phyloP scores from a whole-genome alignment of 2,888 invertebrate species.

The Geophilus truncorum region DNA sequence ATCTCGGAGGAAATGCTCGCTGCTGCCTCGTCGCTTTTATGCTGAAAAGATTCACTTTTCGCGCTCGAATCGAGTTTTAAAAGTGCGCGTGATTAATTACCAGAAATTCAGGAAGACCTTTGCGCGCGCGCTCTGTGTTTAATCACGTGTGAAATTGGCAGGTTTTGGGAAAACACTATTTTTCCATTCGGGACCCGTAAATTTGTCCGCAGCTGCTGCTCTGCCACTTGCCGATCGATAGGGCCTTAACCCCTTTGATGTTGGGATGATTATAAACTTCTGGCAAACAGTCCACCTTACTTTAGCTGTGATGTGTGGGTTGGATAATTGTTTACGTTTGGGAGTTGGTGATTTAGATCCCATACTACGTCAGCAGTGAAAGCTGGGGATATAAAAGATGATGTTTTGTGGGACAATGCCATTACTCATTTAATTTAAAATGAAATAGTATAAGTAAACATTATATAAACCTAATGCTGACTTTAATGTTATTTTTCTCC shows the following conservation, averaged over 20 bases:
- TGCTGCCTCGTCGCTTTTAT: background rate
- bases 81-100: background rate
- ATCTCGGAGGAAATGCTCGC: background rate
- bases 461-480: too few relatives aligned
- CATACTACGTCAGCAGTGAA: too few relatives aligned
- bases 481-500: background rate
- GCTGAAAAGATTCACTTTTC: background rate
- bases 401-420: too few relatives aligned
- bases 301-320: too few relatives aligned
- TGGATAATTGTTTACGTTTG: too few relatives aligned
- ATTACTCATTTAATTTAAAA: too few relatives aligned
- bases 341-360: too few relatives aligned
- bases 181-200: background rate
- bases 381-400: too few relatives aligned
- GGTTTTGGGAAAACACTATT: constrained; percentile 12
- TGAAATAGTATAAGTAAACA: too few relatives aligned
- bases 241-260: background rate
- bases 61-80: background rate
- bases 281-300: too few relatives aligned
- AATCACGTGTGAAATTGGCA: constrained; percentile 34
- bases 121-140: background rate
- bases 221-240: background rate
- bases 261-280: background rate
- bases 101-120: background rate
- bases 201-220: background rate